These are phyloP conservation scores for Ceriagrion tenellum DNA, from an alignment of 2,888 invertebrate genomes.

Conservation along the genomic window DNA sequence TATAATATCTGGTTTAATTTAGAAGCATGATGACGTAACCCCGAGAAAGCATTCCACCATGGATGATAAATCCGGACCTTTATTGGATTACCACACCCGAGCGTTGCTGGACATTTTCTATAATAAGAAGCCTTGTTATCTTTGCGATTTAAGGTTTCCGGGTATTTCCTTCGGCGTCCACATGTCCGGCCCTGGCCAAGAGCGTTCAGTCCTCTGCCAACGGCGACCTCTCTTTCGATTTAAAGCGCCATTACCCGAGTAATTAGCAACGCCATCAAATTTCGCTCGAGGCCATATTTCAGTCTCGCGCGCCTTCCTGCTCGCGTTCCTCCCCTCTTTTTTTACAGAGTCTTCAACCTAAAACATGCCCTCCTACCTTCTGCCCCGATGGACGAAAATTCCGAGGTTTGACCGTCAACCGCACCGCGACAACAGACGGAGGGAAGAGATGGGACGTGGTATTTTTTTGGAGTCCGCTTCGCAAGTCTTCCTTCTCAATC, in stretches of 20 bases:
- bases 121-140: no score
- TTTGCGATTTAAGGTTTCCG: not conserved
- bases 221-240: not conserved
- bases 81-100: no score
- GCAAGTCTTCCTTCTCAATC: no score
- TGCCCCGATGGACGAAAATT: not conserved
- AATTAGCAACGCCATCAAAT: conserved; percentile 11
- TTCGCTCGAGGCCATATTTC: not conserved
- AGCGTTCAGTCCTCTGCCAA: not conserved
- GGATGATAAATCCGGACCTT: no score
- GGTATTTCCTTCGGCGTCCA: not conserved
- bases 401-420: not conserved
- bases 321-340: not conserved
- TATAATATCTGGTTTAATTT: no score
- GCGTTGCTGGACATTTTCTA: no score
- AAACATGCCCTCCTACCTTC: not conserved
- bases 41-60: no score
- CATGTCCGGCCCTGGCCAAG: not conserved
- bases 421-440: not conserved
- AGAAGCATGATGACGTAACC: no score
- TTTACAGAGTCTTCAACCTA: not conserved
- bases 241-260: not conserved
- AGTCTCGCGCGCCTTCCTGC: not conserved
- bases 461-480: no score
- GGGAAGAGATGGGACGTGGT: not conserved